Conservation (phyloP, 2,888 invertebrate species). For the Eupithecia tripunctaria region DNA sequence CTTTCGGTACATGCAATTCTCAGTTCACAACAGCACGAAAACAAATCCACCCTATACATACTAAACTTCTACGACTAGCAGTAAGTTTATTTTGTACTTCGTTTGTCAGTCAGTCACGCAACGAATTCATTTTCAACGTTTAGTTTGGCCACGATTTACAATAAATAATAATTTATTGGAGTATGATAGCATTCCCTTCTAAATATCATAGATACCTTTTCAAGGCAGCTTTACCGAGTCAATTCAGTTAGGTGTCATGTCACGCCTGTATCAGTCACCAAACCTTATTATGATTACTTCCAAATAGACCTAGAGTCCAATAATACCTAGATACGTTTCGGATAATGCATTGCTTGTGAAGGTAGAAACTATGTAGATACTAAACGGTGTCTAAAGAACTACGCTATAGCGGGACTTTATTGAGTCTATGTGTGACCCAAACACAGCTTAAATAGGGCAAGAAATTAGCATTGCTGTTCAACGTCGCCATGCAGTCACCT, state of each 20-base stretch:
- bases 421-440: constrained; percentile 30
- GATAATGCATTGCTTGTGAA: background rate
- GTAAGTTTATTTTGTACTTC: background rate
- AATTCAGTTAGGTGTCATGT: constrained; percentile 1
- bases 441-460: constrained; percentile 23
- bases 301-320: background rate
- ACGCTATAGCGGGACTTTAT: constrained; percentile 28
- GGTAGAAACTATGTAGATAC: background rate
- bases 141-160: constrained; percentile 23
- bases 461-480: constrained; percentile 29
- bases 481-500: constrained; percentile 21
- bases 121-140: constrained; percentile 7
- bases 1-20: background rate
- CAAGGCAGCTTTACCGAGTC: constrained; percentile 43
- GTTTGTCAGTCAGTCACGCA: background rate
- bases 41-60: background rate
- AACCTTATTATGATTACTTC: background rate
- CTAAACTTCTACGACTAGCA: background rate
- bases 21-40: background rate
- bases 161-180: constrained; percentile 30
- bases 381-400: background rate
- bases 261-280: background rate
- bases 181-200: constrained; percentile 37
- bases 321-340: background rate
- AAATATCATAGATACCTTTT: constrained; percentile 43